Evolutionary conservation across 2,113 vertebrate genomes (phyloP).

Genomic region (Orientallactaga bullata): DNA sequence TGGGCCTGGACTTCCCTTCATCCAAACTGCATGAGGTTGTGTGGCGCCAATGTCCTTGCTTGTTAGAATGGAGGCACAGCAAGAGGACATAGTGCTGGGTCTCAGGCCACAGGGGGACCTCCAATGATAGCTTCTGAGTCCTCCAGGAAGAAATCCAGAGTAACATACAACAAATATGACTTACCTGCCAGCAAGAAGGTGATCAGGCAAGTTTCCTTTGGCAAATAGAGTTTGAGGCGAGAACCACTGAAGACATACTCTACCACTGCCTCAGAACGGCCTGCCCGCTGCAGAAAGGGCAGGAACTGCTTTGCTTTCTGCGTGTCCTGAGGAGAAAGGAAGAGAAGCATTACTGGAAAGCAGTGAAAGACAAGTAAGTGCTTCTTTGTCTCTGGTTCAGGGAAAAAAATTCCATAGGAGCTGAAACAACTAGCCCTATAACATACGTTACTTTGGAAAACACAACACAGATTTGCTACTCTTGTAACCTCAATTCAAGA

Average conservation of each 20-base stretch:
- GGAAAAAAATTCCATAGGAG: not conserved
- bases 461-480: not conserved
- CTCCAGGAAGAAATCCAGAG: not conserved
- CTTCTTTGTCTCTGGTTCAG: not conserved
- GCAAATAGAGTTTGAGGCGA: conserved; percentile 97
- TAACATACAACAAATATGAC: conserved; percentile 40
- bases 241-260: conserved; percentile 99
- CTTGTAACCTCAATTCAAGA: not conserved
- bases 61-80: not conserved
- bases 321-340: conserved; percentile 88
- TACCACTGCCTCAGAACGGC: conserved; percentile 97
- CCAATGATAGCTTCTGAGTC: not conserved
- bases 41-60: not conserved
- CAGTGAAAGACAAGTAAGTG: not conserved
- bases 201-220: conserved; percentile 99
- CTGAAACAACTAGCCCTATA: not conserved
- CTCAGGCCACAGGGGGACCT: not conserved
- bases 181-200: conserved; percentile 97
- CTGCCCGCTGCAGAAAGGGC: conserved; percentile 97
- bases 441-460: conserved; percentile 33
- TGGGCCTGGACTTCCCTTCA: not conserved
- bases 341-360: not conserved
- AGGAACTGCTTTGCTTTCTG: conserved; percentile 99
- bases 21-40: not conserved
- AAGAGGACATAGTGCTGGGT: not conserved